Evolutionary conservation across 2,113 vertebrate genomes (phyloP).

Genomic region (Chaetops frenatus): DNA sequence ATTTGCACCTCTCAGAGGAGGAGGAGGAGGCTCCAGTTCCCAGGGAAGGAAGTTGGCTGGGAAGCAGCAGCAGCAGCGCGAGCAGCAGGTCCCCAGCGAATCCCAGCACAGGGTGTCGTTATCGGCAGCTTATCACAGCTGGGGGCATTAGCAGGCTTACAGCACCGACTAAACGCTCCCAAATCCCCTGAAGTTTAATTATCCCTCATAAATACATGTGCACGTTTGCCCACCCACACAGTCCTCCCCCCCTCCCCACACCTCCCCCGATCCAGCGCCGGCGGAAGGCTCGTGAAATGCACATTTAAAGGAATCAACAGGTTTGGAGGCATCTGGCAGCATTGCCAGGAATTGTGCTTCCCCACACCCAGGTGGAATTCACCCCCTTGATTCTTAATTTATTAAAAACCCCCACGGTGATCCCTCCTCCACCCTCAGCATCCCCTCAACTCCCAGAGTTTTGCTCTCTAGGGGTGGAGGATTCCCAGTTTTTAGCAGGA

Average conservation of each 20-base stretch:
- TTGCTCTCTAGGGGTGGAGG: fast-evolving
- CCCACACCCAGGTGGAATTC: background rate
- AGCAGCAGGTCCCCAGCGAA: constrained; percentile 31
- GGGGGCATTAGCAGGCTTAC: constrained; percentile 59
- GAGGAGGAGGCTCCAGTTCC: background rate
- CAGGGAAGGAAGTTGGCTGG: background rate
- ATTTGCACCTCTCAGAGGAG: background rate
- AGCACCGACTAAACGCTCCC: constrained; percentile 25
- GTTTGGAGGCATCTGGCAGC: background rate
- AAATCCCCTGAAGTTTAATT: constrained; percentile 66
- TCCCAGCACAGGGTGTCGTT: constrained; percentile 31
- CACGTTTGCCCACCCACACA: background rate
- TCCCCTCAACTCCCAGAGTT: background rate
- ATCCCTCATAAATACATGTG: constrained; percentile 41
- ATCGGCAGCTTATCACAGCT: constrained; percentile 60
- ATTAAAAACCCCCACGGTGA: fast-evolving
- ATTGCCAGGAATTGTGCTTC: background rate
- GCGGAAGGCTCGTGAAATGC: background rate
- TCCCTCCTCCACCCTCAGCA: background rate
- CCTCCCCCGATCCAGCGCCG: background rate
- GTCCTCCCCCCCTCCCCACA: background rate
- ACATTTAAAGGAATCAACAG: constrained; percentile 5
- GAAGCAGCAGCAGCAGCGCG: background rate
- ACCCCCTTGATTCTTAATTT: background rate
- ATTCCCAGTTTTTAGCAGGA: background rate